Evolutionary conservation across 1,140 invertebrate species (phyloP).

Genomic region (Lordiphosa mommai): DNA sequence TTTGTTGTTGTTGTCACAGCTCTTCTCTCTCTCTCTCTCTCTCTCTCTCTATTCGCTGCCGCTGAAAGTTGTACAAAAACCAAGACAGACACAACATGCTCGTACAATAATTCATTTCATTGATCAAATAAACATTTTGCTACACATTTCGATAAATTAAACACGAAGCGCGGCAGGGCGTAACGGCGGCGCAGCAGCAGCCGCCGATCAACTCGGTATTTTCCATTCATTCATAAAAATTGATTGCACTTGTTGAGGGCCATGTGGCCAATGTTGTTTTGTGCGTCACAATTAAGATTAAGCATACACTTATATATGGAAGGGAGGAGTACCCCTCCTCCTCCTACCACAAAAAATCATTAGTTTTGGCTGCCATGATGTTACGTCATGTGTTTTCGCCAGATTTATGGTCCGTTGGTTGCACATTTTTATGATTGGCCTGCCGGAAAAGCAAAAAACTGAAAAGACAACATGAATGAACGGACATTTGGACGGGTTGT

Average conservation of each 20-base stretch:
- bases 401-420: constrained; percentile 54
- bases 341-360: background rate
- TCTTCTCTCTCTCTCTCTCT: background rate
- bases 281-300: constrained; percentile 30
- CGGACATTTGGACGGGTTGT: constrained; percentile 11
- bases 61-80: constrained; percentile 35
- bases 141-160: constrained; percentile 76
- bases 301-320: background rate
- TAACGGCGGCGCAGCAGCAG: constrained; percentile 34
- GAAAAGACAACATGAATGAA: constrained; percentile 51
- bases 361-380: constrained; percentile 19
- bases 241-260: constrained; percentile 62
- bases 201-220: constrained; percentile 39
- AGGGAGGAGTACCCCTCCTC: background rate
- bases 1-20: constrained; percentile 13
- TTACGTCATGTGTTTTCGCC: constrained; percentile 48
- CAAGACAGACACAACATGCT: constrained; percentile 22
- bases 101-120: constrained; percentile 74
- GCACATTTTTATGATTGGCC: constrained; percentile 59
- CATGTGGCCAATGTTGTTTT: constrained; percentile 24
- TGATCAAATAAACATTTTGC: constrained; percentile 75
- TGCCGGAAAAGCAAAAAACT: constrained; percentile 40
- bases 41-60: constrained; percentile 5
- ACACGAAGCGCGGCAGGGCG: constrained; percentile 53
- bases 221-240: constrained; percentile 75